Conservation (phyloP, 2,113 vertebrate species). For the Telmatochromis brichardi region DNA sequence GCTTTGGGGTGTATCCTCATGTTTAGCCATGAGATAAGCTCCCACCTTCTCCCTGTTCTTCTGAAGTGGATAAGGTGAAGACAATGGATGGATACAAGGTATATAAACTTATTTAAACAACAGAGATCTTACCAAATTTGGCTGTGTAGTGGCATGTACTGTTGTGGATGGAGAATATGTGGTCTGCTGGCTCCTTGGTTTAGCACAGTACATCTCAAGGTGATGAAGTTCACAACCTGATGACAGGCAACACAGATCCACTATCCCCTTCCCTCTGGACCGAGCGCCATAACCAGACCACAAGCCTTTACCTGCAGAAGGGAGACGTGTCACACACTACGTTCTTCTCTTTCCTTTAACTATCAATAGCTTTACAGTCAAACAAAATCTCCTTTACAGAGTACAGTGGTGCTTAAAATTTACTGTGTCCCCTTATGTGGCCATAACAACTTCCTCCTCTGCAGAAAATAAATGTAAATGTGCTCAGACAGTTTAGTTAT, state of each 20-base stretch:
- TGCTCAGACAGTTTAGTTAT: background rate
- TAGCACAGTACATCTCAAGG: slow-evolving; percentile 59
- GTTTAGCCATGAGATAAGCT: background rate
- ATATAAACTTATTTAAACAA: background rate
- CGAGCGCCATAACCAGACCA: slow-evolving; percentile 51
- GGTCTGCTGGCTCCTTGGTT: slow-evolving; percentile 14
- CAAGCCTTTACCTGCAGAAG: slow-evolving; percentile 29
- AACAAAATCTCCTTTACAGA: background rate
- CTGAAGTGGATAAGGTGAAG: background rate
- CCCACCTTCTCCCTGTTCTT: background rate
- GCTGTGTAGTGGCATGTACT: background rate
- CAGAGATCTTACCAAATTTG: background rate
- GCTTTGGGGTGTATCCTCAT: background rate
- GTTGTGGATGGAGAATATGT: background rate
- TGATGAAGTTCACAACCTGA: slow-evolving; percentile 55
- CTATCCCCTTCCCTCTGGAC: slow-evolving; percentile 54
- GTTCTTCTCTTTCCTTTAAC: background rate
- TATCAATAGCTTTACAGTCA: background rate
- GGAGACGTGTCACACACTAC: background rate
- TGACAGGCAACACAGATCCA: slow-evolving; percentile 49
- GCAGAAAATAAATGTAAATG: background rate
- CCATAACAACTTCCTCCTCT: background rate
- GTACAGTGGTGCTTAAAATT: background rate
- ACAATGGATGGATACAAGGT: background rate
- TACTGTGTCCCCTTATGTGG: background rate